A percentile compares a stretch with the other conserved stretches of the same genome.
phyloP scores from a whole-genome alignment of 2,113 vertebrate genomes.

The Solea senegalensis region DNA sequence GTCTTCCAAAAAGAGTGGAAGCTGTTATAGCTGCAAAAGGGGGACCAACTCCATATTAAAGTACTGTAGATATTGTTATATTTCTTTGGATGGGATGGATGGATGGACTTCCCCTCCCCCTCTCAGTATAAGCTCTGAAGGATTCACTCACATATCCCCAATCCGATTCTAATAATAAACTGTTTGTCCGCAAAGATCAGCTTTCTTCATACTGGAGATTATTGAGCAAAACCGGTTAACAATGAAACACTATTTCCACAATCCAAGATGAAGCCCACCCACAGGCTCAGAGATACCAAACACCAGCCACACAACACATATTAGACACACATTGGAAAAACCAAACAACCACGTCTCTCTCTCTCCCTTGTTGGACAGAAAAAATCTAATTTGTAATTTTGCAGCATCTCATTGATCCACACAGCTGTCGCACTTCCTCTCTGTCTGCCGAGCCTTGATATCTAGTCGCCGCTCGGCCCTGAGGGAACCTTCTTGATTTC shows the following conservation, averaged over 20 bases:
- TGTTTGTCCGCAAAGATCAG: slow-evolving; percentile 11
- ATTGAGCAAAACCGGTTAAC: slow-evolving; percentile 30
- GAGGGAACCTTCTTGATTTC: slow-evolving; percentile 38
- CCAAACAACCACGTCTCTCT: too few species aligned
- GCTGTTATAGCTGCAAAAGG: too few species aligned
- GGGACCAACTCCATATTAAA: too few species aligned
- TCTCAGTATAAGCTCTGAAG: slow-evolving; percentile 26
- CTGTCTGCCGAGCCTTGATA: slow-evolving; percentile 36
- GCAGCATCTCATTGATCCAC: slow-evolving; percentile 24
- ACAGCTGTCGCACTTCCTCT: slow-evolving; percentile 31
- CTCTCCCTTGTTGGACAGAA: background rate
- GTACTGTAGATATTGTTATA: background rate
- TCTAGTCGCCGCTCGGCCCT: slow-evolving; percentile 28
- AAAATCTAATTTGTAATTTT: slow-evolving; percentile 27
- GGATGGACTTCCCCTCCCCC: slow-evolving; percentile 5
- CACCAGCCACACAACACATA: background rate
- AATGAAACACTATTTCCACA: slow-evolving; percentile 16
- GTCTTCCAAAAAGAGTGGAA: too few species aligned
- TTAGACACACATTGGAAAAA: slow-evolving; percentile 1
- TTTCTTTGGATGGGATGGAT: slow-evolving; percentile 2
- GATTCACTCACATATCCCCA: slow-evolving; percentile 1
- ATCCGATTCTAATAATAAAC: slow-evolving; percentile 30
- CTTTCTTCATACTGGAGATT: slow-evolving; percentile 37
- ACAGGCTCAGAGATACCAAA: background rate
- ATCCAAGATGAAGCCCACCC: background rate